Base-by-base conservation (phyloP, 2,113 vertebrate species). In the Zosterops lateralis region DNA sequence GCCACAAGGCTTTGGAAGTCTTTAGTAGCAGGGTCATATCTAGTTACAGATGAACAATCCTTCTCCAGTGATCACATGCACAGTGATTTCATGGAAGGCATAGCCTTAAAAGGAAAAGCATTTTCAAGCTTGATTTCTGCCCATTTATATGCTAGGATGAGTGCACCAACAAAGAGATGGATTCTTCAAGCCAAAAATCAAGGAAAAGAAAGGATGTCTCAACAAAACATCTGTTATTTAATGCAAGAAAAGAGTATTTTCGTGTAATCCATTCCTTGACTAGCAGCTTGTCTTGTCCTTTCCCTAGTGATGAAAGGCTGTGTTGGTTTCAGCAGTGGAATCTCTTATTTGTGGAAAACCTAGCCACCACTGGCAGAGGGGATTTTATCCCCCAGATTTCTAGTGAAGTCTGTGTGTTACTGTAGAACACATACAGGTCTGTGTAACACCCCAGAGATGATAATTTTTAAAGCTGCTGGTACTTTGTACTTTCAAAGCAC, bases 401-500 rank as follows among this genome's bases (percentile, higher is more conserved):
- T 57, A 12, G 32, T 80, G 64, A 71, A 90, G 65, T 40, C 40
- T n/a, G 11, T 31, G 25, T 86, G 40, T 74, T 71, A 40, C 57
- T 29, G 56, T 61, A 40, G 65, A 76, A 38, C 1, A 2, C 50
- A 7, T 19, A 38, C 1, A 3, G 60, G 28, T 76, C 84, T 89
- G 26, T 84, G 74, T 80, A 88, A 78, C 75, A 77, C 82, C 85
- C 72, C 53, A 68, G 80, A 83, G 87, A 81, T 72, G 44, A 44
- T 87, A 81, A 94, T 95, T 92, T 91, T 83, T 58, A 67, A 91
- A 94, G 50, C 87, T 72, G 82, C 78, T 90, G 56, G 90, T 77
- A 61, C 82, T 75, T 84, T 10, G 3, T 56, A 21, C 75, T 90
- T 95, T 80, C 90, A 91, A 93, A 96, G 75, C 3, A 1, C 45